Percentiles rank a stretch among this genome's conserved stretches.
Conservation (phyloP, 2,113 vertebrate species). For the Nibea coibor region DNA sequence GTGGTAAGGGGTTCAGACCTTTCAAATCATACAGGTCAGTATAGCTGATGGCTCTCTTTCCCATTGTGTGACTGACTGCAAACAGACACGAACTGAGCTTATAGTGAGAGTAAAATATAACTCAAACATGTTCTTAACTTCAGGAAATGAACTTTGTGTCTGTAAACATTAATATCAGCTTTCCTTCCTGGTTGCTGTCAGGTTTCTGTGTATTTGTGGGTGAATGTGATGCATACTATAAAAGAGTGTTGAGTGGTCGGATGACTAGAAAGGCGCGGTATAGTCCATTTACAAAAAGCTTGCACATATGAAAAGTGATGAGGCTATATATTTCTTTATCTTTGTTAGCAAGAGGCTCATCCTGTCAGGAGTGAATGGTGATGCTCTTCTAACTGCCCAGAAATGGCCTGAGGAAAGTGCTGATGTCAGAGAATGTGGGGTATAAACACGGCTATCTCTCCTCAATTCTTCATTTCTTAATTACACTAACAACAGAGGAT, state of each 20-base stretch:
- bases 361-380: neutral
- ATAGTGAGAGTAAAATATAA: no score
- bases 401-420: constrained; percentile 12
- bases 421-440: neutral
- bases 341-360: neutral
- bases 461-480: neutral
- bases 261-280: no score
- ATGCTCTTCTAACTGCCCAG: neutral
- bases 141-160: neutral
- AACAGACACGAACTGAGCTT: neutral
- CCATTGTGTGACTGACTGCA: neutral
- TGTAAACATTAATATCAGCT: no score
- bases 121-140: neutral
- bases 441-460: neutral
- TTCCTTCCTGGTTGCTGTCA: no score
- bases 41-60: no score
- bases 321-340: constrained; percentile 11
- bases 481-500: constrained; percentile 4
- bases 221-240: no score
- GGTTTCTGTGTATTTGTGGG: no score
- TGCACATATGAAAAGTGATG: neutral
- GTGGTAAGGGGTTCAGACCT: no score
- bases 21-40: no score
- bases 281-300: neutral
- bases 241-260: no score